These are phyloP conservation scores for Parnassius apollo DNA, from an alignment of 2,888 invertebrate species.

Conservation along the genomic window DNA sequence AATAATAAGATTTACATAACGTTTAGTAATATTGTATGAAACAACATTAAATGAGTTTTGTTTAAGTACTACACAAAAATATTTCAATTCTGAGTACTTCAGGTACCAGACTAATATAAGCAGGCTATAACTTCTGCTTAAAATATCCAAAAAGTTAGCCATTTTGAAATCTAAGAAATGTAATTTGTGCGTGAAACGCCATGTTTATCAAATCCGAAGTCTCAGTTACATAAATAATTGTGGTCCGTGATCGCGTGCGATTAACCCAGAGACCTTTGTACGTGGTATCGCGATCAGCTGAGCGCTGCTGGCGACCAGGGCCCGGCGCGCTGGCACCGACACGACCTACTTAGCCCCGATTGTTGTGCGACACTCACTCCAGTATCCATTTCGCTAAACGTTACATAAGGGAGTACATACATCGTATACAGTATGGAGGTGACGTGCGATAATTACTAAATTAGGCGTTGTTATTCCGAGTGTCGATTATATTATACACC, in stretches of 20 bases:
- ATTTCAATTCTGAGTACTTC: no score
- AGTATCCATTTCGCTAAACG: conserved; percentile 24
- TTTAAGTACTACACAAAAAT: no score
- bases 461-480: no score
- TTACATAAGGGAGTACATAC: conserved; percentile 10
- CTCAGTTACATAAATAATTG: conserved; percentile 16
- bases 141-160: no score
- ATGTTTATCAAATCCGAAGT: background rate
- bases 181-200: background rate
- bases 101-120: no score
- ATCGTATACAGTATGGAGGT: background rate
- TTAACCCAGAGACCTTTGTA: conserved; percentile 74
- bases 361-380: conserved; percentile 38
- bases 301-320: conserved; percentile 38
- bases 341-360: conserved; percentile 39
- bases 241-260: conserved; percentile 39
- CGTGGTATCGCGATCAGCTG: conserved; percentile 66
- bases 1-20: no score
- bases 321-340: conserved; percentile 37
- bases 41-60: no score
- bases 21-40: no score
- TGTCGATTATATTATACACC: no score
- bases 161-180: background rate
- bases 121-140: no score
- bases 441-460: no score